Evolutionary conservation across 1,140 invertebrate genomes (phyloP).

Genomic region (Cotesia typhae): DNA sequence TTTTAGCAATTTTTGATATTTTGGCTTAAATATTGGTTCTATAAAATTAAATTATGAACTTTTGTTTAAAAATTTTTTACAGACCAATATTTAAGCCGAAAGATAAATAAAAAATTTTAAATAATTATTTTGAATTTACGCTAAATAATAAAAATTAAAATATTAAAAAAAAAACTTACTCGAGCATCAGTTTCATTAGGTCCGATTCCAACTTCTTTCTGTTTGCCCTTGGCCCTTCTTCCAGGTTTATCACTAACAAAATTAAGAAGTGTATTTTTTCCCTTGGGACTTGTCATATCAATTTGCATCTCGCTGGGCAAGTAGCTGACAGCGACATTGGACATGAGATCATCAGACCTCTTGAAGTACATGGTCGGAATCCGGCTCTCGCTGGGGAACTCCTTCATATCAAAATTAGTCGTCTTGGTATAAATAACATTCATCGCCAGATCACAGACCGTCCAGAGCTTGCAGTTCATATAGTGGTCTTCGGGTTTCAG

Average conservation of each 20-base stretch:
- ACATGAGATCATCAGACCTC: slow-evolving; percentile 74
- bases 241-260: slow-evolving; percentile 58
- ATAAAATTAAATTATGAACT: no score
- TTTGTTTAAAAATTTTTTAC: no score
- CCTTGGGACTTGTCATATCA: slow-evolving; percentile 66
- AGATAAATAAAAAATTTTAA: background rate
- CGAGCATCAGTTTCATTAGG: slow-evolving; percentile 72
- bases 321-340: slow-evolving; percentile 74
- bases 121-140: slow-evolving; percentile 10
- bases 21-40: no score
- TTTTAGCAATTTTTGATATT: no score
- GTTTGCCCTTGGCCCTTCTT: slow-evolving; percentile 63
- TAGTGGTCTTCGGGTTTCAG: slow-evolving; percentile 82
- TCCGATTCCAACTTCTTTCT: slow-evolving; percentile 68
- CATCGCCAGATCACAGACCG: slow-evolving; percentile 93
- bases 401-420: slow-evolving; percentile 88
- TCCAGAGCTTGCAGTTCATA: slow-evolving; percentile 91
- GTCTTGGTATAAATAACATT: slow-evolving; percentile 87
- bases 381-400: slow-evolving; percentile 83
- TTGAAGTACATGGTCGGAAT: slow-evolving; percentile 89
- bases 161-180: slow-evolving; percentile 57
- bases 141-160: slow-evolving; percentile 19
- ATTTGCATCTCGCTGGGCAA: slow-evolving; percentile 75
- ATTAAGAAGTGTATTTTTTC: slow-evolving; percentile 59
- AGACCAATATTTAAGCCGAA: no score